Evolutionary conservation across 2,888 invertebrate genomes (phyloP).

Genomic region (Nomada hirtipes): DNA sequence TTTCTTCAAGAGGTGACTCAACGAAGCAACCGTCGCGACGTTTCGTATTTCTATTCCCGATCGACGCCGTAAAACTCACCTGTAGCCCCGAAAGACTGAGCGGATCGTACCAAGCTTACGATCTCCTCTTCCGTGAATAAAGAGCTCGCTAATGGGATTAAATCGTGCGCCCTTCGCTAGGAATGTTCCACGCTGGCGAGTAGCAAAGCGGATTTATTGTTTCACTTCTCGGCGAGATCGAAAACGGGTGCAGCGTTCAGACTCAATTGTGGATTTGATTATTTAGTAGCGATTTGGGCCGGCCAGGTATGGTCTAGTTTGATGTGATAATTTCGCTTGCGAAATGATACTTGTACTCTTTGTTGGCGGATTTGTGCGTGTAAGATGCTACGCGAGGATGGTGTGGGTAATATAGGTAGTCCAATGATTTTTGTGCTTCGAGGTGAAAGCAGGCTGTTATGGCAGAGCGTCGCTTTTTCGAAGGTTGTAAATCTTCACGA

Average conservation of each 20-base stretch:
- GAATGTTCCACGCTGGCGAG: slow-evolving; percentile 1
- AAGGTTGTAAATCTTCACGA: too few species aligned
- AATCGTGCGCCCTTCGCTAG: slow-evolving; percentile 39
- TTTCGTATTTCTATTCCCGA: slow-evolving; percentile 44
- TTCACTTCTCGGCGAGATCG: slow-evolving; percentile 18
- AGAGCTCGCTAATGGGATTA: slow-evolving; percentile 58
- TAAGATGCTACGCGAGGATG: too few species aligned
- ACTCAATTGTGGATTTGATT: not conserved
- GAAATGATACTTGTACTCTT: not conserved
- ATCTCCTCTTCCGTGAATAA: slow-evolving; percentile 46
- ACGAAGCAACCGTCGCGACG: not conserved
- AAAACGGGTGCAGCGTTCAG: slow-evolving; percentile 6
- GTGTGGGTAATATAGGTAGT: too few species aligned
- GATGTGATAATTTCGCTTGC: not conserved
- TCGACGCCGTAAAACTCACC: slow-evolving; percentile 49
- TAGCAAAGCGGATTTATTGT: slow-evolving; percentile 43
- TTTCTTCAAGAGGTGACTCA: not conserved
- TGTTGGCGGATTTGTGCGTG: too few species aligned
- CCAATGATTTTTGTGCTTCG: too few species aligned
- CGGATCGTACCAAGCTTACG: slow-evolving; percentile 26
- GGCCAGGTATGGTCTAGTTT: not conserved
- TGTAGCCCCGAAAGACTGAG: slow-evolving; percentile 32
- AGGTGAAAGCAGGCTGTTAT: too few species aligned
- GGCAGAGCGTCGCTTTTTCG: too few species aligned
- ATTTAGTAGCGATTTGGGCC: slow-evolving; percentile 5